Percentiles rank a stretch among this genome's conserved stretches.
Conservation (phyloP, 2,888 invertebrate genomes). For the Pachymerium ferrugineum region DNA sequence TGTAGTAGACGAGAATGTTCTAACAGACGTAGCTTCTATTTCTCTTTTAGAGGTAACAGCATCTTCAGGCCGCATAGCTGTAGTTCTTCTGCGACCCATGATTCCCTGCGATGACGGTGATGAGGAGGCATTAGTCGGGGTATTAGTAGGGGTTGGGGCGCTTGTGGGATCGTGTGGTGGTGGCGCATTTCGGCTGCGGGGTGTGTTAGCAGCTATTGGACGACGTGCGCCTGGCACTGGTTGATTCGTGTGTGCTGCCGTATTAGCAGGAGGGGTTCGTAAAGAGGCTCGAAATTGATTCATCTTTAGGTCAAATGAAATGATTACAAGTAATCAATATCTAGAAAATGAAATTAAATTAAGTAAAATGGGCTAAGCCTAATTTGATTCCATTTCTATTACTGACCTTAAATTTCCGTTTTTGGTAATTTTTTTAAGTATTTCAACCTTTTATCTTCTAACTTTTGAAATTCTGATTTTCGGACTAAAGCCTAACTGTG, state of each 20-base stretch:
- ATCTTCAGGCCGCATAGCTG: not conserved
- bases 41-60: not conserved
- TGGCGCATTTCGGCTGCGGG: not conserved
- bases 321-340: not conserved
- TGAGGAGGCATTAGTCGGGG: not conserved
- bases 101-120: not conserved
- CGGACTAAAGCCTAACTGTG: not conserved
- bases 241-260: not conserved
- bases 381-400: too few relatives aligned
- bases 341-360: not conserved
- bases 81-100: not conserved
- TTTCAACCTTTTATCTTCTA: not conserved
- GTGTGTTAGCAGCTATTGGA: not conserved
- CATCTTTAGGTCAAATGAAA: not conserved
- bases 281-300: not conserved
- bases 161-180: not conserved
- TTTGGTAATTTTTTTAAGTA: not conserved
- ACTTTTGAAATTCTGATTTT: not conserved
- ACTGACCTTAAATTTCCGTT: not conserved
- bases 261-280: not conserved
- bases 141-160: too few relatives aligned
- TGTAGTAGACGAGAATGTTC: not conserved
- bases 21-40: not conserved
- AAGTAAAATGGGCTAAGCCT: too few relatives aligned
- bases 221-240: not conserved